Evolutionary conservation across 2,888 invertebrate genomes (phyloP).

Genomic region (Plagiodera versicolora): DNA sequence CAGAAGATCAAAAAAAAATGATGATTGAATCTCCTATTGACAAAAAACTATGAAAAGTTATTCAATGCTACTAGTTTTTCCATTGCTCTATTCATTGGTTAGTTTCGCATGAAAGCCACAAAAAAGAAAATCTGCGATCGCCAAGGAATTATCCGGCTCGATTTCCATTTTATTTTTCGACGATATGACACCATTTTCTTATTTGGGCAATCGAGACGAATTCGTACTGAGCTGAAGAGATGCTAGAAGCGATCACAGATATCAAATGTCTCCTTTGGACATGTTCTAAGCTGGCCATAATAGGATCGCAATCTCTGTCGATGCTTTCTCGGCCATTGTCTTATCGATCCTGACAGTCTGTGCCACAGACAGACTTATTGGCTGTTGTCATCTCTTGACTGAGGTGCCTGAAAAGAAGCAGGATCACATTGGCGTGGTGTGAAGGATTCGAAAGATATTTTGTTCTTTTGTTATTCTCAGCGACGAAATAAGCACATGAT

Average conservation of each 20-base stretch:
- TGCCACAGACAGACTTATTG: background rate
- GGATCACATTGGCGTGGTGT: background rate
- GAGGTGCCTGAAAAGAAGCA: background rate
- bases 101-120: no score
- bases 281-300: conserved; percentile 23
- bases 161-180: no score
- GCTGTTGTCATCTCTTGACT: background rate
- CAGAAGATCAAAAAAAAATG: no score
- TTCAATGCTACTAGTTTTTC: no score
- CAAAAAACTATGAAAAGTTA: no score
- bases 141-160: no score
- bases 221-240: background rate
- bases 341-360: conserved; percentile 17
- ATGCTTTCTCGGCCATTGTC: conserved; percentile 17
- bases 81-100: no score
- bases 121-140: no score
- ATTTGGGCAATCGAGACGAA: background rate
- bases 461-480: no score
- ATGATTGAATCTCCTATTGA: no score
- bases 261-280: background rate
- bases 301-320: conserved; percentile 28
- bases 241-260: background rate
- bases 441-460: no score
- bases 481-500: no score
- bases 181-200: background rate